phyloP scores from a whole-genome alignment of 2,888 invertebrate genomes.

The Folsomia candida region DNA sequence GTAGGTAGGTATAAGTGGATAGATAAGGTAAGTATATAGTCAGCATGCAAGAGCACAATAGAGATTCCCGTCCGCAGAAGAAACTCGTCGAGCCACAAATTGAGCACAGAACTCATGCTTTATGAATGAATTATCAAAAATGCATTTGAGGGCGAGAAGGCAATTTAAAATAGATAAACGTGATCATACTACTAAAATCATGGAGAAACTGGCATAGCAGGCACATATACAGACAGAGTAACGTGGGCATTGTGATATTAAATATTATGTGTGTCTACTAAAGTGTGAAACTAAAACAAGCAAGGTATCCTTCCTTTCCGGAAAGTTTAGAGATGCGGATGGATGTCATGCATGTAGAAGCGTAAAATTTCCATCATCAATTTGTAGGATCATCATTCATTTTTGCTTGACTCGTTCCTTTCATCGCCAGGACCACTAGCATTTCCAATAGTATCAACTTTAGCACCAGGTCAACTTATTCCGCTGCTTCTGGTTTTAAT shows the following conservation, averaged over 20 bases:
- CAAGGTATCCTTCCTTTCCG: neutral
- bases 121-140: slow-evolving; percentile 3
- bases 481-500: neutral
- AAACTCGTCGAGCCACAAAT: too few relatives aligned
- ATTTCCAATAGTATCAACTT: neutral
- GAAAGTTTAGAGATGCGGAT: neutral
- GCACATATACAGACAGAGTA: neutral
- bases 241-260: neutral
- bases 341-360: slow-evolving; percentile 8
- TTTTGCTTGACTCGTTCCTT: slow-evolving; percentile 8
- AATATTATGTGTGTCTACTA: too few relatives aligned
- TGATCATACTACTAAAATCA: neutral
- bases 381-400: slow-evolving; percentile 10
- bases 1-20: too few relatives aligned
- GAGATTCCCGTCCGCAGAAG: too few relatives aligned
- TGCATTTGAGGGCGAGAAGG: neutral
- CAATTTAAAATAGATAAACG: slow-evolving; percentile 3
- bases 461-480: neutral
- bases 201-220: neutral
- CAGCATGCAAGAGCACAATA: too few relatives aligned
- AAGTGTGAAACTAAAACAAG: neutral
- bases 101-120: neutral
- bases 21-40: too few relatives aligned
- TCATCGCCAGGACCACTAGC: neutral
- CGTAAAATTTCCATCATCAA: slow-evolving; percentile 16